These are phyloP conservation scores for Maccullochella peelii DNA, from an alignment of 2,113 vertebrate genomes.

Conservation along the genomic window DNA sequence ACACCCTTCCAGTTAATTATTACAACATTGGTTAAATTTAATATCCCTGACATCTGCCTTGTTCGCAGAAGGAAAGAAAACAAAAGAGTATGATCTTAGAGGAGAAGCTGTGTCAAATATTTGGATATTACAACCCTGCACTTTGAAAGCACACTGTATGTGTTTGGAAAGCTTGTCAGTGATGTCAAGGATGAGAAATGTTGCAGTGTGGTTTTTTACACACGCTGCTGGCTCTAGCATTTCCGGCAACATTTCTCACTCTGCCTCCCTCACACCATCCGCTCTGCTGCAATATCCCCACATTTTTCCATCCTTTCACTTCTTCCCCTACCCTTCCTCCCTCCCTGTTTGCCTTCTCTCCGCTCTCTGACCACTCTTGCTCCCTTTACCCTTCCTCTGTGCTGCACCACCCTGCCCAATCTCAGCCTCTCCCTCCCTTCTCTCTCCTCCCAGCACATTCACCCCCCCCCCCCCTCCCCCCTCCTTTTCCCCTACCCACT, in stretches of 20 bases:
- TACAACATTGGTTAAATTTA: constrained; percentile 54
- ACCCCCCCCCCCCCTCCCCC: not conserved
- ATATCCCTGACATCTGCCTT: constrained; percentile 57
- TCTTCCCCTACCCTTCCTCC: constrained; percentile 25
- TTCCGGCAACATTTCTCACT: constrained; percentile 82
- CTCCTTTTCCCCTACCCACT: constrained; percentile 39
- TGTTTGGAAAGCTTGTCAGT: constrained; percentile 76
- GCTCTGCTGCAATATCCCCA: constrained; percentile 77
- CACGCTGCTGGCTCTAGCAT: constrained; percentile 79
- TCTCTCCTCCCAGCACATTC: constrained; percentile 33
- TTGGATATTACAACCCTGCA: constrained; percentile 65
- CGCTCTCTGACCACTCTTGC: constrained; percentile 60
- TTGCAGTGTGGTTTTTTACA: constrained; percentile 78
- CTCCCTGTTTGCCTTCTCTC: constrained; percentile 36
- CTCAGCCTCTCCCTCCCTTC: constrained; percentile 52
- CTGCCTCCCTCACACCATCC: constrained; percentile 77
- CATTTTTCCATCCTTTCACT: constrained; percentile 73
- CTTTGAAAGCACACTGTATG: constrained; percentile 66
- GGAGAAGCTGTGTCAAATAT: constrained; percentile 55
- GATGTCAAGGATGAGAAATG: constrained; percentile 82
- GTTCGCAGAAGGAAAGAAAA: constrained; percentile 59
- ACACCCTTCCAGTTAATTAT: constrained; percentile 60
- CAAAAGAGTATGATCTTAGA: constrained; percentile 46
- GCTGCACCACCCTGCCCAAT: constrained; percentile 60
- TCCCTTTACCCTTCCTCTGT: constrained; percentile 57